Percentiles rank a stretch among this genome's conserved stretches.
Conservation (phyloP, 2,888 invertebrate genomes). For the Acanthoscelides obtectus region DNA sequence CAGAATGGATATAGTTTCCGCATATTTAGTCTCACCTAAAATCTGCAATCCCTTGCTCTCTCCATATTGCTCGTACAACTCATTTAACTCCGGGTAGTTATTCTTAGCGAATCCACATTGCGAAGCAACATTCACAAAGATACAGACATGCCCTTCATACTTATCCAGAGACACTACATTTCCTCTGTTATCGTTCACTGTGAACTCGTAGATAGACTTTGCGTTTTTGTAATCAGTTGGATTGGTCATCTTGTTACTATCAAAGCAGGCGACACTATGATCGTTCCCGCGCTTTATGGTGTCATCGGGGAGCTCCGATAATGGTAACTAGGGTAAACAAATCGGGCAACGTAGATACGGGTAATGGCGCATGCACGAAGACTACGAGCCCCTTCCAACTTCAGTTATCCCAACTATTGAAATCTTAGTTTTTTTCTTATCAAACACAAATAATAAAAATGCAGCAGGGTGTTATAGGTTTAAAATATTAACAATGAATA, state of each 20-base stretch:
- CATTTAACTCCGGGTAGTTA: conserved; percentile 79
- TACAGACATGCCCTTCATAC: conserved; percentile 74
- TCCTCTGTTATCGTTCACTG: conserved; percentile 75
- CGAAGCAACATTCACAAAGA: conserved; percentile 86
- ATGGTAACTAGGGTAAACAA: background rate
- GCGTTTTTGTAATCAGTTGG: conserved; percentile 60
- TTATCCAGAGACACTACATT: conserved; percentile 73
- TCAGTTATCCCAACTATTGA: too few species aligned
- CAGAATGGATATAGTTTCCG: too few species aligned
- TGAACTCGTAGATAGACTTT: conserved; percentile 74
- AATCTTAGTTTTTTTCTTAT: too few species aligned
- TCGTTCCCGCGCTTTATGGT: background rate
- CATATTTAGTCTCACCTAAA: conserved; percentile 55
- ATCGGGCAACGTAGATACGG: background rate
- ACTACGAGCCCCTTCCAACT: too few species aligned
- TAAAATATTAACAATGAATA: too few species aligned
- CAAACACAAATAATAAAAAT: too few species aligned
- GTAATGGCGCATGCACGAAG: background rate
- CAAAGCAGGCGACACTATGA: background rate
- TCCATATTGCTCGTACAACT: conserved; percentile 67
- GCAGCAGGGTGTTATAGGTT: too few species aligned
- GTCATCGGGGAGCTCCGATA: background rate
- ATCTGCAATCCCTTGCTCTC: conserved; percentile 71
- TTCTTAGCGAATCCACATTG: conserved; percentile 79
- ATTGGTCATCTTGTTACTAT: conserved; percentile 7